Evolutionary conservation across 2,113 vertebrate species (phyloP).

Genomic region (Malurus melanocephalus): DNA sequence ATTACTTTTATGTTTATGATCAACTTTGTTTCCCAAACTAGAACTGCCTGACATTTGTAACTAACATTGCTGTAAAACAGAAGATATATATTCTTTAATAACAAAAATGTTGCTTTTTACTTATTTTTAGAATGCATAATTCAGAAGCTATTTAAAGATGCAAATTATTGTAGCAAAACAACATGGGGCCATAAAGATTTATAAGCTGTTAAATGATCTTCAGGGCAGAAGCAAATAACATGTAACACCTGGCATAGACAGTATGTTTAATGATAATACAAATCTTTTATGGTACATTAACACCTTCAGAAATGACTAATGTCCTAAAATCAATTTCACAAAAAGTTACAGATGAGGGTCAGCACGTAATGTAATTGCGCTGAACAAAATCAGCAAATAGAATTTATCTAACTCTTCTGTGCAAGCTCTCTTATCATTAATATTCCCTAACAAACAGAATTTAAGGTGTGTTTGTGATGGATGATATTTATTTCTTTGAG

Average conservation of each 20-base stretch:
- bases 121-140: conserved; percentile 1
- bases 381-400: conserved; percentile 63
- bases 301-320: conserved; percentile 75
- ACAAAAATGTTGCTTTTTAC: background rate
- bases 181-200: conserved; percentile 60
- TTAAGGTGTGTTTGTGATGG: conserved; percentile 70
- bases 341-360: conserved; percentile 76
- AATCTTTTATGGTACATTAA: conserved; percentile 76
- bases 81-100: background rate
- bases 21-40: background rate
- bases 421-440: conserved; percentile 59
- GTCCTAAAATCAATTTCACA: conserved; percentile 61
- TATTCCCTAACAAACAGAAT: conserved; percentile 75
- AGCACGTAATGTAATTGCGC: conserved; percentile 68
- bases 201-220: conserved; percentile 68
- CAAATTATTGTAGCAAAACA: conserved; percentile 31
- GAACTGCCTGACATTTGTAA: background rate
- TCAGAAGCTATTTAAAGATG: conserved; percentile 24
- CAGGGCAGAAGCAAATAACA: conserved; percentile 62
- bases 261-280: conserved; percentile 67
- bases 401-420: conserved; percentile 69
- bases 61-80: background rate
- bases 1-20: background rate
- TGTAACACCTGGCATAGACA: conserved; percentile 70
- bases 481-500: conserved; percentile 77